Percentiles rank a stretch among this genome's conserved stretches.
These are phyloP conservation scores for Ormia ochracea DNA, from an alignment of 2,888 invertebrate species.

Conservation along the genomic window DNA sequence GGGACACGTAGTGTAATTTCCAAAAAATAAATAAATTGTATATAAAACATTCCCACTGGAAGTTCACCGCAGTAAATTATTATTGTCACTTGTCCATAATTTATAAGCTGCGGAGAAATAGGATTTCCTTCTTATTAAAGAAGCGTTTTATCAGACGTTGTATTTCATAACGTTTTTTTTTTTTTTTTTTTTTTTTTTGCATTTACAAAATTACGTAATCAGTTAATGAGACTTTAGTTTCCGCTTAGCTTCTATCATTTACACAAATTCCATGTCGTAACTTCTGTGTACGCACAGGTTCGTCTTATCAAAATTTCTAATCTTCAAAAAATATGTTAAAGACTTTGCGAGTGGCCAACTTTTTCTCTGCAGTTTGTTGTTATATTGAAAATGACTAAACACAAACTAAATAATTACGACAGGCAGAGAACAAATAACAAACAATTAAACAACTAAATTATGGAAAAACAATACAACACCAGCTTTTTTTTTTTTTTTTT, in stretches of 20 bases:
- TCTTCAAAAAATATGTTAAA: conserved; percentile 40
- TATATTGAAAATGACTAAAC: conserved; percentile 51
- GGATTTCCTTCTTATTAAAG: background rate
- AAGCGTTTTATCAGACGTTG: background rate
- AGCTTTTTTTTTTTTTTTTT: too few species aligned
- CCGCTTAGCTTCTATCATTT: conserved; percentile 23
- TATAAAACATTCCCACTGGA: conserved; percentile 32
- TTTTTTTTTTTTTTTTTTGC: background rate
- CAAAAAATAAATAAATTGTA: conserved; percentile 55
- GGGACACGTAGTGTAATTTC: background rate
- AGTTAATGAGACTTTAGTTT: conserved; percentile 32
- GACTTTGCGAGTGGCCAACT: conserved; percentile 28
- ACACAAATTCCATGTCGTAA: conserved; percentile 26
- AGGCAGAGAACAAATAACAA: conserved; percentile 35
- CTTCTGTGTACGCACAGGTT: conserved; percentile 41
- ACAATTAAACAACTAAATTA: conserved; percentile 53
- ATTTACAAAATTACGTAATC: conserved; percentile 28
- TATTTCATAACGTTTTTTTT: background rate
- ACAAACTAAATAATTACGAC: conserved; percentile 35
- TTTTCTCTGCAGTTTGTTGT: background rate
- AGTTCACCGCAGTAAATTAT: conserved; percentile 10
- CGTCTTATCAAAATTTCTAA: conserved; percentile 30
- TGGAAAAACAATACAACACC: conserved; percentile 41
- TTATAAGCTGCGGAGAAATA: background rate
- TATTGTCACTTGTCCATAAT: conserved; percentile 23